These are phyloP conservation scores for Aspidiotus rigidus DNA, from an alignment of 2,888 invertebrate species.

Conservation along the genomic window DNA sequence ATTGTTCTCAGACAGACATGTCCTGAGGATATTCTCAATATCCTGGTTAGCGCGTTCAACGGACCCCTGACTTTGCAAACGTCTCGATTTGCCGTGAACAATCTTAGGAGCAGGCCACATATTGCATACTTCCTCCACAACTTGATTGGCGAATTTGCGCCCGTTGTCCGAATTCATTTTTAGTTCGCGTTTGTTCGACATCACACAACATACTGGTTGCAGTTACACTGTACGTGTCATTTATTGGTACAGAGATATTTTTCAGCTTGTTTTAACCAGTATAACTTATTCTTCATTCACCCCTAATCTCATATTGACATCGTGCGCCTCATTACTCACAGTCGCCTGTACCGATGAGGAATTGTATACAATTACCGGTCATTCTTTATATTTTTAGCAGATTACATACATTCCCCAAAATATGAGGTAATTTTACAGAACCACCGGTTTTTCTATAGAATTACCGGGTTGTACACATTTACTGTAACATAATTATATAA, in stretches of 20 bases:
- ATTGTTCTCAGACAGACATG: slow-evolving; percentile 42
- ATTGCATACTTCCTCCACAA: slow-evolving; percentile 38
- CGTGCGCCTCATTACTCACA: background rate
- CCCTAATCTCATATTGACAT: too few species aligned
- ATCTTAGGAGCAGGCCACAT: slow-evolving; percentile 42
- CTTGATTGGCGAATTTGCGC: slow-evolving; percentile 38
- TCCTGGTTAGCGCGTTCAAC: slow-evolving; percentile 42
- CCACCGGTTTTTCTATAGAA: too few species aligned
- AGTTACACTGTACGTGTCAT: slow-evolving; percentile 2
- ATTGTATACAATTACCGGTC: background rate
- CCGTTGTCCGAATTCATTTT: slow-evolving; percentile 38
- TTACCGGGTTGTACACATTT: too few species aligned
- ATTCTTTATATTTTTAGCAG: too few species aligned
- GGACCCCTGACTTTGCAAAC: slow-evolving; percentile 40
- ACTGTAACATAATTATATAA: too few species aligned
- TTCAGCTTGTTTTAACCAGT: too few species aligned
- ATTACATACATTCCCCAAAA: too few species aligned
- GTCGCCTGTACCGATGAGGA: background rate
- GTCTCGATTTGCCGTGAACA: slow-evolving; percentile 42
- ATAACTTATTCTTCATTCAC: too few species aligned
- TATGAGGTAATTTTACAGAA: too few species aligned
- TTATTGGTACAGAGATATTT: background rate
- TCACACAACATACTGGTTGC: background rate
- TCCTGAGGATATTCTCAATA: slow-evolving; percentile 41
- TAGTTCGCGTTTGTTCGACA: background rate